Conservation (phyloP, 1,140 invertebrate genomes). For the Megalonaias nervosa region DNA sequence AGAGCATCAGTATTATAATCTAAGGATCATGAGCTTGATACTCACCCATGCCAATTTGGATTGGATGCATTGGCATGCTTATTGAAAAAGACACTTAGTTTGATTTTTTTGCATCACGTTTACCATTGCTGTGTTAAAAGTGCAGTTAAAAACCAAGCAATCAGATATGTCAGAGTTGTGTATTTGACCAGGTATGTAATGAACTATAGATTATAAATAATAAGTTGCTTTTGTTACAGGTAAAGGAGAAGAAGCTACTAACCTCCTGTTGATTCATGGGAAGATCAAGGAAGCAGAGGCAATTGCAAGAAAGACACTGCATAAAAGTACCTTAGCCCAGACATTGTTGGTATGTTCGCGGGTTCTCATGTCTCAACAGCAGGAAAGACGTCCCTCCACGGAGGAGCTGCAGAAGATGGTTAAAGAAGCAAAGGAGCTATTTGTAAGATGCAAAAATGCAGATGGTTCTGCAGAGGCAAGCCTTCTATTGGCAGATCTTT, state of each 20-base stretch:
- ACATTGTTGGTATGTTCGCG: conserved; percentile 32
- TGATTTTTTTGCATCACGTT: too few relatives aligned
- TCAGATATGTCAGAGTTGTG: too few relatives aligned
- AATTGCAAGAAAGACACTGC: conserved; percentile 28
- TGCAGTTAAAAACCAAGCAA: too few relatives aligned
- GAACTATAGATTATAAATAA: too few relatives aligned
- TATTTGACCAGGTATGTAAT: too few relatives aligned
- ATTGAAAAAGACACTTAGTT: too few relatives aligned
- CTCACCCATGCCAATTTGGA: too few relatives aligned
- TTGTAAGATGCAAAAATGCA: conserved; percentile 10
- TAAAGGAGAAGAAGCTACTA: conserved; percentile 39
- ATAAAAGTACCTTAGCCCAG: conserved; percentile 34
- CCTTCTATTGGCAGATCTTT: conserved; percentile 15
- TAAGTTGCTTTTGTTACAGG: conserved; percentile 12
- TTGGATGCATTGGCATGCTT: too few relatives aligned
- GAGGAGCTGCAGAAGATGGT: not conserved
- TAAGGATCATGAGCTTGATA: too few relatives aligned
- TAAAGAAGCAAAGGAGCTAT: conserved; percentile 1
- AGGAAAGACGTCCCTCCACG: not conserved
- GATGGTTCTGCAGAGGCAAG: conserved; percentile 26
- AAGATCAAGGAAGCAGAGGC: conserved; percentile 38
- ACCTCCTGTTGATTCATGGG: conserved; percentile 35
- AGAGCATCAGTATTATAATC: too few relatives aligned
- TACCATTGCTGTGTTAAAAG: too few relatives aligned
- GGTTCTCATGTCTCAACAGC: conserved; percentile 3